These are phyloP conservation scores for Hydrocynus forskahlii DNA, from an alignment of 2,797 vertebrate genomes.

Conservation along the genomic window DNA sequence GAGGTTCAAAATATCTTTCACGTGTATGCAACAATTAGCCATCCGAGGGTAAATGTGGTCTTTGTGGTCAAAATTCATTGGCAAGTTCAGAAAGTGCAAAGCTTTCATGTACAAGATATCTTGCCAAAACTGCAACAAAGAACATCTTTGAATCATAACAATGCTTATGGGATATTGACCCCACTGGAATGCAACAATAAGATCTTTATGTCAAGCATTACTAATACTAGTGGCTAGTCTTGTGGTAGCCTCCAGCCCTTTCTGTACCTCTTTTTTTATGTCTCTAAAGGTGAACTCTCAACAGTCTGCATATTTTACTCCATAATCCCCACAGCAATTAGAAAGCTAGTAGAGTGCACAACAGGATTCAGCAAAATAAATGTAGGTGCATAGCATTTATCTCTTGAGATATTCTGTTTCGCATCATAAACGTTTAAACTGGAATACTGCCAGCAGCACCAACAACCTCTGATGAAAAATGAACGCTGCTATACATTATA, in stretches of 20 bases:
- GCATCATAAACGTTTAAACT: too few species aligned
- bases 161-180: background rate
- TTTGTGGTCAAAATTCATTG: slow-evolving; percentile 7
- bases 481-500: background rate
- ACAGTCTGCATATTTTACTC: background rate
- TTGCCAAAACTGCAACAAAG: slow-evolving; percentile 10
- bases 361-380: too few species aligned
- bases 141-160: background rate
- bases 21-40: background rate
- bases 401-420: too few species aligned
- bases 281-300: background rate
- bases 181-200: background rate
- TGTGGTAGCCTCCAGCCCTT: background rate
- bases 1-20: background rate
- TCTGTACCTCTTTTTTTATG: too few species aligned
- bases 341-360: too few species aligned
- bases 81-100: background rate
- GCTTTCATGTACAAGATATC: background rate
- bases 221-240: background rate
- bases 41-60: background rate
- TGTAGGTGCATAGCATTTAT: too few species aligned
- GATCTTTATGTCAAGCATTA: background rate
- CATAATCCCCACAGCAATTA: too few species aligned
- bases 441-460: too few species aligned
- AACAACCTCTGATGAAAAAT: background rate